A percentile compares a stretch with the other conserved stretches of the same genome.
Conservation (phyloP, 2,797 vertebrate genomes). For the Leptodactylus fallax region DNA sequence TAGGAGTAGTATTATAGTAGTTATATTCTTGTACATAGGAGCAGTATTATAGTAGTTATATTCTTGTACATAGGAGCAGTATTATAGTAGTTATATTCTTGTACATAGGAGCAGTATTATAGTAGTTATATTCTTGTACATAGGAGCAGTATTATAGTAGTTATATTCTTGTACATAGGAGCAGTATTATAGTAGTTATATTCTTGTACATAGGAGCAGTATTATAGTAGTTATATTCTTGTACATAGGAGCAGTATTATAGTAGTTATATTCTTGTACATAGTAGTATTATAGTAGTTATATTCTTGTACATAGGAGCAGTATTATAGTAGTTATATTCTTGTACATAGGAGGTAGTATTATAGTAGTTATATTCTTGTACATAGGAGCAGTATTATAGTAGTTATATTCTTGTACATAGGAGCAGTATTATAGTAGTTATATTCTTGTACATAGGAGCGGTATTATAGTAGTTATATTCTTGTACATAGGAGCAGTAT, state of each 20-base stretch:
- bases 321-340: slow-evolving; percentile 7
- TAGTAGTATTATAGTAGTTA: too few relatives aligned
- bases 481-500: too few relatives aligned
- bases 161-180: neutral
- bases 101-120: neutral
- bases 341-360: neutral
- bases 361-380: too few relatives aligned
- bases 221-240: neutral
- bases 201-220: too few relatives aligned
- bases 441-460: too few relatives aligned
- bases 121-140: neutral
- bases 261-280: slow-evolving; percentile 4
- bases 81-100: neutral
- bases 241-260: neutral
- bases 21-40: slow-evolving; percentile 4
- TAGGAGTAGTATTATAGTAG: slow-evolving; percentile 1
- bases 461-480: too few relatives aligned
- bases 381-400: too few relatives aligned
- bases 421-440: too few relatives aligned
- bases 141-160: neutral
- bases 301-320: neutral
- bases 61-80: neutral
- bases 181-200: too few relatives aligned
- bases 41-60: slow-evolving; percentile 10
- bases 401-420: too few relatives aligned